Evolutionary conservation across 1,140 invertebrate species (phyloP).

Genomic region (Pogonomyrmex californicus): DNA sequence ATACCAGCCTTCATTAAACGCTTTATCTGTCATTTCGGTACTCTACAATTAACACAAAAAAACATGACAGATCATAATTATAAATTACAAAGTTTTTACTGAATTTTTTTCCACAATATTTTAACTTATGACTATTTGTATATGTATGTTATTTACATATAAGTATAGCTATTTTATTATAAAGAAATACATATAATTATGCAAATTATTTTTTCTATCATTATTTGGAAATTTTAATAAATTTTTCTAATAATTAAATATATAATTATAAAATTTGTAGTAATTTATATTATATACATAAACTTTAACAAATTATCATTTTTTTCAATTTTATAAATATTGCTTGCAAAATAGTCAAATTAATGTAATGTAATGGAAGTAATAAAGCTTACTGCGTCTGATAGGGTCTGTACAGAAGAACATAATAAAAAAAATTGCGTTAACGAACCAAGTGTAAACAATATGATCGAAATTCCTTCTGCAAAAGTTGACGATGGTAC

Average conservation of each 20-base stretch:
- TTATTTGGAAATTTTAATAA: neutral
- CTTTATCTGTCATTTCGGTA: conserved; percentile 59
- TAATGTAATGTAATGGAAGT: neutral
- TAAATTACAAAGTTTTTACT: neutral
- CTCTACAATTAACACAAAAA: conserved; percentile 59
- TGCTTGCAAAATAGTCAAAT: neutral
- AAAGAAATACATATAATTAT: neutral
- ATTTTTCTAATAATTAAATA: neutral
- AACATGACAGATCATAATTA: neutral
- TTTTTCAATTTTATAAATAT: neutral
- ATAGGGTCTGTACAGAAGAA: conserved; percentile 68
- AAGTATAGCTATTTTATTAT: neutral
- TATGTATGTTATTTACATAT: neutral
- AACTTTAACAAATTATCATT: neutral
- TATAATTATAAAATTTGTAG: neutral
- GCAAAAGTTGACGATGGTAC: neutral
- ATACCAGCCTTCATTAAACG: conserved; percentile 71
- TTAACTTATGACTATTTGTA: neutral
- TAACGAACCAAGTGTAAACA: conserved; percentile 57
- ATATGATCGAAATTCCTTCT: conserved; percentile 37
- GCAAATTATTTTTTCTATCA: neutral
- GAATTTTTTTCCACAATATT: neutral
- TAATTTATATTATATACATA: neutral
- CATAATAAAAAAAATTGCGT: conserved; percentile 73
- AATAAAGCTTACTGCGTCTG: conserved; percentile 69